Evolutionary conservation across 1,140 invertebrate genomes (phyloP), one percentile per base, ranked within the genome.

Genomic region (Brachionus angularis): DNA sequence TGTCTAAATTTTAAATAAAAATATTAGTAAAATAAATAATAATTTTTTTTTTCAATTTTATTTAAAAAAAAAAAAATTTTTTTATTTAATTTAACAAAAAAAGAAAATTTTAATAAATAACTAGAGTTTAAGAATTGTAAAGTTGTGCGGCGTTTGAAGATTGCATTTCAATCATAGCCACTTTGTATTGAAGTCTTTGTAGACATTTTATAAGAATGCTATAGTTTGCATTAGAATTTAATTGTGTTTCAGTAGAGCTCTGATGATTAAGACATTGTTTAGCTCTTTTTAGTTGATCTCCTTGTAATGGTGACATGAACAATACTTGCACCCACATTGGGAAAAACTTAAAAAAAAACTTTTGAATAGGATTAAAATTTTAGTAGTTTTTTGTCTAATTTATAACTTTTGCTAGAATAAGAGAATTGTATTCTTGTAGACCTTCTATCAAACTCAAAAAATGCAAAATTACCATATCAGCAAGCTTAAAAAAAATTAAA

Each of bases 401-500:
- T 76, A n/a, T n/a, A n/a, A 81, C 78, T 76, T 85, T 84, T 31
- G 82, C 80, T 4, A 98, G 84, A 18, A 96, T 86, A 21, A 91
- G 91, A 1, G 92, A 95, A 79, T 94, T 91, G 75, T 92, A 94
- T 80, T 98, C 95, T 74, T 96, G 85, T 5, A 98, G 83, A 0
- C 93, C 91, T 83, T 99, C 96, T 79, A 99, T 86, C 47, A 98
- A 84, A 77, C 89, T 93, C 52, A 98, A 80, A 79, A 98, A 97
- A 79, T 98, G 95, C 0, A 97, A 83, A 80, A 95, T 97, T 3
- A 98, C 93, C 85, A 95, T 96, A 83, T 98, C 95, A 2, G 93
- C 91, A 52, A 98, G 79, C 91, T 96, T 74, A 62, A 78, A 77
- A 50, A n/a, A 34, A 71, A 77, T 46, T 58, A 34, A 62, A 73